Evolutionary conservation across 1,140 invertebrate genomes (phyloP).

Genomic region (Anadara kagoshimensis): DNA sequence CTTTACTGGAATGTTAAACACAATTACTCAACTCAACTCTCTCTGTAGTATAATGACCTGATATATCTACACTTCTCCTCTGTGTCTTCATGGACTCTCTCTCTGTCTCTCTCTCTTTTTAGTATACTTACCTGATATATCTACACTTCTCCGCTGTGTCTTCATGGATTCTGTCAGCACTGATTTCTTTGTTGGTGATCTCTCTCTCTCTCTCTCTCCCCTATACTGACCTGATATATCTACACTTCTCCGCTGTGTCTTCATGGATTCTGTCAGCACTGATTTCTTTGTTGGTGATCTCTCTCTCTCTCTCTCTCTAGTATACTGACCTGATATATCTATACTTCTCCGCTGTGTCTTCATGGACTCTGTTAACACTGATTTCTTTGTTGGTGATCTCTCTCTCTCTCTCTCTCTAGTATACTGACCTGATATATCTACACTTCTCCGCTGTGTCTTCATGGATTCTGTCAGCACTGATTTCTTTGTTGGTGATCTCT

Average conservation of each 20-base stretch:
- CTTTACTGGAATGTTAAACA: no score
- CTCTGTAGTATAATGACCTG: no score
- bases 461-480: slow-evolving; percentile 32
- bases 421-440: slow-evolving; percentile 37
- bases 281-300: slow-evolving; percentile 29
- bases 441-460: slow-evolving; percentile 26
- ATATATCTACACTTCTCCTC: slow-evolving; percentile 36
- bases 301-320: no score
- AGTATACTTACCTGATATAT: slow-evolving; percentile 32
- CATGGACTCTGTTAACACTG: slow-evolving; percentile 31
- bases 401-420: no score
- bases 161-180: slow-evolving; percentile 34
- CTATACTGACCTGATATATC: slow-evolving; percentile 42
- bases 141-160: slow-evolving; percentile 30
- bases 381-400: slow-evolving; percentile 14
- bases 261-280: slow-evolving; percentile 32
- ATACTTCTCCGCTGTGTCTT: slow-evolving; percentile 29
- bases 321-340: slow-evolving; percentile 39
- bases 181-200: slow-evolving; percentile 26
- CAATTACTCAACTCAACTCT: no score
- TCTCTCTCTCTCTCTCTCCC: no score
- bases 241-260: slow-evolving; percentile 26
- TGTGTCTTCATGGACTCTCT: slow-evolving; percentile 31
- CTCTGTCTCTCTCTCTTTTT: no score
- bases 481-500: slow-evolving; percentile 16